These are phyloP conservation scores for Pampus argenteus DNA, from an alignment of 2,797 vertebrate species.

Conservation along the genomic window DNA sequence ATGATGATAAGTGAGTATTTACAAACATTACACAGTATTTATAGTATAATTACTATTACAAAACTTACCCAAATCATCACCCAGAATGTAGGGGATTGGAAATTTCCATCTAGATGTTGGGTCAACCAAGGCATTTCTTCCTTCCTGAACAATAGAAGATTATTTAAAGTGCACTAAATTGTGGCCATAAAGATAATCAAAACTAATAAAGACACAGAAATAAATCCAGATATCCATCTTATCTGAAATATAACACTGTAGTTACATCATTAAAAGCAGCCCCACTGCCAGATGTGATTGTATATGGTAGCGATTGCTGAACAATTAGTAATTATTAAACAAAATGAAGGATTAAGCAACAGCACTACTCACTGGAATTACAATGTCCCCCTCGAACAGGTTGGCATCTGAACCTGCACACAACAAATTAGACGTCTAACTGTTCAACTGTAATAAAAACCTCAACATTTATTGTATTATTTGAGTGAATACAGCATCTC, in stretches of 20 bases:
- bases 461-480: background rate
- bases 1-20: background rate
- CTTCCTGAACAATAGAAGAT: constrained; percentile 66
- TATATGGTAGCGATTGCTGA: background rate
- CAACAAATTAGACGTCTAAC: background rate
- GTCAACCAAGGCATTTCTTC: constrained; percentile 85
- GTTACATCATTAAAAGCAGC: background rate
- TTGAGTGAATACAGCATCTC: background rate
- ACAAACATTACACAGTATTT: background rate
- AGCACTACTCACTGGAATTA: constrained; percentile 72
- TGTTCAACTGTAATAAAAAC: background rate
- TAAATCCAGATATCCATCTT: background rate
- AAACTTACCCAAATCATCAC: constrained; percentile 89
- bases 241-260: constrained; percentile 2
- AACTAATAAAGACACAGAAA: constrained; percentile 5
- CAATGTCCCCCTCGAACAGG: constrained; percentile 83
- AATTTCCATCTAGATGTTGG: constrained; percentile 87
- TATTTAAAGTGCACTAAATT: constrained; percentile 17
- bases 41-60: background rate
- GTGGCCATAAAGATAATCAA: background rate
- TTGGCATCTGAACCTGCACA: constrained; percentile 73
- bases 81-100: constrained; percentile 93
- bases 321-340: background rate
- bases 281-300: background rate
- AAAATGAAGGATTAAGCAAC: background rate